Conservation (phyloP, 2,888 invertebrate species). For the Caenorhabditis sp. region DNA sequence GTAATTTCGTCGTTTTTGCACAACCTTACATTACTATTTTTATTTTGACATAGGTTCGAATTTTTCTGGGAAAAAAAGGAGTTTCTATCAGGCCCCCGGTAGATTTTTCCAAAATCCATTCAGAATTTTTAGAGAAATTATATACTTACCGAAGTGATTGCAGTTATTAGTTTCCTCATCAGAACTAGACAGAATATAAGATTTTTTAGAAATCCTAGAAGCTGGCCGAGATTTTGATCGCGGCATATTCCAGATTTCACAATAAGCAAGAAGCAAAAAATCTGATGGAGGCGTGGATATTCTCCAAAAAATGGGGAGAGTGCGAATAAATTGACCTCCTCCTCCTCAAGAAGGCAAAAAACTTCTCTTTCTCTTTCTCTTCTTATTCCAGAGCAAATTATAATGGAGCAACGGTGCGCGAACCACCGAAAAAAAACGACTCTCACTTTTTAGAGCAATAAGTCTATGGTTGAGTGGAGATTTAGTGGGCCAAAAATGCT, state of each 20-base stretch:
- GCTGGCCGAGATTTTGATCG: slow-evolving; percentile 25
- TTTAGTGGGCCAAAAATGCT: slow-evolving; percentile 41
- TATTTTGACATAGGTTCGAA: neutral
- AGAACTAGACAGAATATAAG: slow-evolving; percentile 36
- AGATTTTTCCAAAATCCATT: too few relatives aligned
- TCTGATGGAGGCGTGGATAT: neutral
- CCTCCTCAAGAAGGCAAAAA: too few relatives aligned
- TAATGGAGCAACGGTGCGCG: slow-evolving; percentile 1
- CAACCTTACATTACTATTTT: neutral
- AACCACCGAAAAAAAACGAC: neutral
- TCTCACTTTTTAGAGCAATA: slow-evolving; percentile 44
- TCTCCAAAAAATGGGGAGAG: neutral
- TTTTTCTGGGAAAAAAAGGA: neutral
- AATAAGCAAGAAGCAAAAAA: neutral
- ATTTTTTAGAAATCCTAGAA: slow-evolving; percentile 30
- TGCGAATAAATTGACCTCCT: neutral
- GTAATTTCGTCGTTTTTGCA: slow-evolving; percentile 1
- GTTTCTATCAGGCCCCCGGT: too few relatives aligned
- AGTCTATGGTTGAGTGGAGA: slow-evolving; percentile 44
- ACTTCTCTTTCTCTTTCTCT: too few relatives aligned
- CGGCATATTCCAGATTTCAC: neutral
- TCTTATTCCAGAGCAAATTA: slow-evolving; percentile 1
- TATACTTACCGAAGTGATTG: slow-evolving; percentile 31
- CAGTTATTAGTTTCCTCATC: slow-evolving; percentile 31
- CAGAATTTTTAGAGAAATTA: too few relatives aligned